These are phyloP conservation scores for Pyrocephalus nanus DNA, from an alignment of 2,797 vertebrate species.

Conservation along the genomic window DNA sequence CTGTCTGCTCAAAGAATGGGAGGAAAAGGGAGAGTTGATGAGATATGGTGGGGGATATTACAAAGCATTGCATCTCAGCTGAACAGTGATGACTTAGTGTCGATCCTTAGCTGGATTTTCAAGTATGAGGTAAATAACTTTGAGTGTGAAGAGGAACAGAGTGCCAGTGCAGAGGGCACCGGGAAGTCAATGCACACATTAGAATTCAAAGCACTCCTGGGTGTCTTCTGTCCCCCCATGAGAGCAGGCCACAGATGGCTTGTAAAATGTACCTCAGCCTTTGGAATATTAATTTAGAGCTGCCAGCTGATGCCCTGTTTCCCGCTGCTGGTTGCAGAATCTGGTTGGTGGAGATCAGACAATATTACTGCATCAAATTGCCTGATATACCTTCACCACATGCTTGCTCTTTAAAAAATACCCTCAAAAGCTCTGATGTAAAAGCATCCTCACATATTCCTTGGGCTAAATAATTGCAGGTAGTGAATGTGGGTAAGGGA, in stretches of 20 bases:
- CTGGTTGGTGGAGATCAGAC: slow-evolving; percentile 28
- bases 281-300: slow-evolving; percentile 2
- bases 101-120: not conserved
- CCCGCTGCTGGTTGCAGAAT: not conserved
- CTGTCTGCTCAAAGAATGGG: not conserved
- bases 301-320: slow-evolving; percentile 51
- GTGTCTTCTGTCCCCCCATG: not conserved
- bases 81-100: not conserved
- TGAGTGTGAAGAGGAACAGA: not conserved
- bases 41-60: not conserved
- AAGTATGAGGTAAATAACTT: not conserved
- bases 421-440: not conserved
- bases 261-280: not conserved
- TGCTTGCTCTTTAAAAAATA: not conserved
- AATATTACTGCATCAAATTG: not conserved
- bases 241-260: slow-evolving; percentile 54
- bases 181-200: slow-evolving; percentile 22
- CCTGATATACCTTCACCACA: not conserved
- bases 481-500: not conserved
- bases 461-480: not conserved
- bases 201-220: slow-evolving; percentile 52
- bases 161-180: not conserved
- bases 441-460: not conserved
- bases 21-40: not conserved
- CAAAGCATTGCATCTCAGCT: not conserved